Percentiles rank a stretch among this genome's conserved stretches.
phyloP scores from a whole-genome alignment of 2,797 vertebrate species.

The Karalla daura region DNA sequence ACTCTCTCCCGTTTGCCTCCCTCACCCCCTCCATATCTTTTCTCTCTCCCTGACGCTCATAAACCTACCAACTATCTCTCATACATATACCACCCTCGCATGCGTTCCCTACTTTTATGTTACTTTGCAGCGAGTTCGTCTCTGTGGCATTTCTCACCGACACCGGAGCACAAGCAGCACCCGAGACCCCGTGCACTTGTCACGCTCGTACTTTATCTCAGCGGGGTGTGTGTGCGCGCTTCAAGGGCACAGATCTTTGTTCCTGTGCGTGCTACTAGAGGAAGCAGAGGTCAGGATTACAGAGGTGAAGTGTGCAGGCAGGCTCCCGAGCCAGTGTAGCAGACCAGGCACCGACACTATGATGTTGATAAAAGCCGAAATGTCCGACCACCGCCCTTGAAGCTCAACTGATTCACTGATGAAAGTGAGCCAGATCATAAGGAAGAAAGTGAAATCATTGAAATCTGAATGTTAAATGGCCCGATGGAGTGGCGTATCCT shows the following conservation, averaged over 20 bases:
- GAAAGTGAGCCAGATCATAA: neutral
- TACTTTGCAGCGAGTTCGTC: slow-evolving; percentile 26
- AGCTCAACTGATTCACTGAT: neutral
- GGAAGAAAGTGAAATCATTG: neutral
- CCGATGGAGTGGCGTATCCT: neutral
- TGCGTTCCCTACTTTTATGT: slow-evolving; percentile 4
- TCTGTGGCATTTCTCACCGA: slow-evolving; percentile 19
- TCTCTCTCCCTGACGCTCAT: slow-evolving; percentile 8
- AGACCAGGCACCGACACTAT: neutral
- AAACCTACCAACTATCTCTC: slow-evolving; percentile 13
- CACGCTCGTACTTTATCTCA: slow-evolving; percentile 39
- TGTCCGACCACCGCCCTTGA: neutral
- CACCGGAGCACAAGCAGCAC: slow-evolving; percentile 27
- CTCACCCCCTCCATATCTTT: slow-evolving; percentile 4
- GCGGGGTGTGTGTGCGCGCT: neutral
- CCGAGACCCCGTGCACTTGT: slow-evolving; percentile 42
- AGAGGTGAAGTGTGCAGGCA: slow-evolving; percentile 22
- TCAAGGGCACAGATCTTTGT: slow-evolving; percentile 19
- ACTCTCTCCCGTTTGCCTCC: slow-evolving; percentile 12
- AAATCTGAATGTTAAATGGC: neutral
- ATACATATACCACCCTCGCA: slow-evolving; percentile 7
- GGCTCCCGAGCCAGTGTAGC: slow-evolving; percentile 18
- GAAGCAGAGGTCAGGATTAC: slow-evolving; percentile 24
- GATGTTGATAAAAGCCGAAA: slow-evolving; percentile 8
- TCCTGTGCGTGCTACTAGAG: neutral